These are phyloP conservation scores for Stramonita haemastoma DNA, from an alignment of 2,888 invertebrate genomes.

Conservation along the genomic window DNA sequence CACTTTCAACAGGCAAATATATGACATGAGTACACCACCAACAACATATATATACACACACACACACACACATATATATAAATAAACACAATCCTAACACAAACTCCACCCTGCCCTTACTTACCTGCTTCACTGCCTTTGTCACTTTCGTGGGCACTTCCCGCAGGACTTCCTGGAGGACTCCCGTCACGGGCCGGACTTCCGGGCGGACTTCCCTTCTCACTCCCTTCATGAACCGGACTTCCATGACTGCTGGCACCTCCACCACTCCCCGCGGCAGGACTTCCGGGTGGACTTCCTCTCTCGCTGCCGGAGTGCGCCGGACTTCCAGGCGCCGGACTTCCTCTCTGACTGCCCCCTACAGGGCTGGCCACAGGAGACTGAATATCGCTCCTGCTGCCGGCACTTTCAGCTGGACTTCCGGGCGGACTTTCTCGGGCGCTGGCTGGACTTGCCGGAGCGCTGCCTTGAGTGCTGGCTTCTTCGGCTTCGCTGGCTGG, in stretches of 20 bases:
- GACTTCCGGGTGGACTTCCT: conserved; percentile 40
- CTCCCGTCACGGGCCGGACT: not conserved
- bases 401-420: conserved; percentile 47
- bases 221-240: not conserved
- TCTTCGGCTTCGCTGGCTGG: conserved; percentile 43
- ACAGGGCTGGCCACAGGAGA: conserved; percentile 43
- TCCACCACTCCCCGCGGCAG: conserved; percentile 39
- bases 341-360: conserved; percentile 38
- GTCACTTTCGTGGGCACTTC: conserved; percentile 52
- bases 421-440: conserved; percentile 48
- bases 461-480: conserved; percentile 43
- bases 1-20: too few relatives aligned
- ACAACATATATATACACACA: too few relatives aligned
- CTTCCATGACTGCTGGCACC: conserved; percentile 32
- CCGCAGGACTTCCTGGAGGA: conserved; percentile 46
- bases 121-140: conserved; percentile 52
- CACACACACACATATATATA: too few relatives aligned
- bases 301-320: conserved; percentile 36
- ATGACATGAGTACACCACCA: too few relatives aligned
- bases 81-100: not conserved
- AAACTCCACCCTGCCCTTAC: not conserved
- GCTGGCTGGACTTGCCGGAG: conserved; percentile 48
- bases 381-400: conserved; percentile 36
- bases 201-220: conserved; percentile 31
- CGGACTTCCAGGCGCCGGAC: conserved; percentile 41